These are phyloP conservation scores for Origma solitaria DNA, from an alignment of 2,113 vertebrate species.

Conservation along the genomic window DNA sequence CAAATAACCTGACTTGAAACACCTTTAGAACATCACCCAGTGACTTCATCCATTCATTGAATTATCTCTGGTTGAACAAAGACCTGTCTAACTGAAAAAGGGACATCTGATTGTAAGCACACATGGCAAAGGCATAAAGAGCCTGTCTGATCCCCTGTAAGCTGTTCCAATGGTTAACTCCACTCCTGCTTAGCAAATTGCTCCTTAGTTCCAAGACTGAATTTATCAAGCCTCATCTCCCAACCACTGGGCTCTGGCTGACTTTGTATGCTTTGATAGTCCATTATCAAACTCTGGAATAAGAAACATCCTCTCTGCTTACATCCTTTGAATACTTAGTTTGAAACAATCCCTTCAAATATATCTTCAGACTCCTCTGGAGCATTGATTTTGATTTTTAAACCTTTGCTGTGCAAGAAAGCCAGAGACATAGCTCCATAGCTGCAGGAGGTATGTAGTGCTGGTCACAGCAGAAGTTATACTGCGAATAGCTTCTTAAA, in stretches of 20 bases:
- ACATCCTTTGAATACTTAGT: not conserved
- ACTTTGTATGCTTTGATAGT: not conserved
- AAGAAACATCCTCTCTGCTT: not conserved
- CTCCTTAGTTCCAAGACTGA: not conserved
- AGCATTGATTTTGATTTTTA: not conserved
- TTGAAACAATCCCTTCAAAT: not conserved
- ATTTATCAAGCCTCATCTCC: not conserved
- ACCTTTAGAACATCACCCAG: not conserved
- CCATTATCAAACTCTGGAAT: not conserved
- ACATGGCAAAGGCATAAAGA: not conserved
- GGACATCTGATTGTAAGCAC: not conserved
- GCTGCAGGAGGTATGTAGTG: not conserved
- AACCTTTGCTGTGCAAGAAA: not conserved
- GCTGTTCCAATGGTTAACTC: not conserved
- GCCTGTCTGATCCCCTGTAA: not conserved
- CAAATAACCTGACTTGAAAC: not conserved
- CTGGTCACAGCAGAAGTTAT: not conserved
- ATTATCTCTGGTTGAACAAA: not conserved
- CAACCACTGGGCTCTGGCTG: not conserved
- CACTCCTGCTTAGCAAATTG: not conserved
- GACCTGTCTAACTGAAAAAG: not conserved
- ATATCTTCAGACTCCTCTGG: not conserved
- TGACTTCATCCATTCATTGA: not conserved
- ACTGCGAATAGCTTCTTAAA: not conserved
- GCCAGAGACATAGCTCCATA: not conserved